Evolutionary conservation across 2,797 vertebrate species (phyloP).

Genomic region (Enteromius afrohamiltoni): DNA sequence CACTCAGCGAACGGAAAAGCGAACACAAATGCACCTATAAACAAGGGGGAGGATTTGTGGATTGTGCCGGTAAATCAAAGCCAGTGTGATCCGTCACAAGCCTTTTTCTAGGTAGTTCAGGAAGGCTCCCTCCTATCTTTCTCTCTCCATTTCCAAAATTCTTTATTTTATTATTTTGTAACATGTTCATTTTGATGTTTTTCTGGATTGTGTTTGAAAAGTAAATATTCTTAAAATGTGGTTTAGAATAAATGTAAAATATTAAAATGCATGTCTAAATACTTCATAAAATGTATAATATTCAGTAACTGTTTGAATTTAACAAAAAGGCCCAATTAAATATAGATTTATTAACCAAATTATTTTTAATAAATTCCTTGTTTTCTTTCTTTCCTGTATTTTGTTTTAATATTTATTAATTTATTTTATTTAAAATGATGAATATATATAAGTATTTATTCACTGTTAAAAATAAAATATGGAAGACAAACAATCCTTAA

Average conservation of each 20-base stretch:
- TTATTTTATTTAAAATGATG: too few species aligned
- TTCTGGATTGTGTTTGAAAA: neutral
- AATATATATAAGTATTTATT: neutral
- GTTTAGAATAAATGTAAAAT: neutral
- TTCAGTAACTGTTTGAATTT: too few species aligned
- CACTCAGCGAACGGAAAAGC: neutral
- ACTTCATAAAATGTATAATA: too few species aligned
- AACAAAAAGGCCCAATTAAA: too few species aligned
- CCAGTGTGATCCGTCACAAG: conserved; percentile 30
- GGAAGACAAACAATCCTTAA: neutral
- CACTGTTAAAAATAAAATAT: neutral
- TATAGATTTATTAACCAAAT: too few species aligned
- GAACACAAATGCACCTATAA: conserved; percentile 17
- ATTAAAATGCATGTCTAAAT: neutral
- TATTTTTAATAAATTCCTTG: too few species aligned
- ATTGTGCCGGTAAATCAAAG: conserved; percentile 52
- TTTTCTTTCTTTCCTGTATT: too few species aligned
- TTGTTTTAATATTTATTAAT: too few species aligned
- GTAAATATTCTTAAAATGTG: too few species aligned
- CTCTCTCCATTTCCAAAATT: neutral
- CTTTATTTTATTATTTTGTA: neutral
- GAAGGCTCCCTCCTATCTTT: neutral
- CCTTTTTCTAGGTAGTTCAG: conserved; percentile 18
- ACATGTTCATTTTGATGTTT: neutral
- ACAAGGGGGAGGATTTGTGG: conserved; percentile 22